phyloP scores from a whole-genome alignment of 2,797 vertebrate species.

The Brachyalestes nurse region DNA sequence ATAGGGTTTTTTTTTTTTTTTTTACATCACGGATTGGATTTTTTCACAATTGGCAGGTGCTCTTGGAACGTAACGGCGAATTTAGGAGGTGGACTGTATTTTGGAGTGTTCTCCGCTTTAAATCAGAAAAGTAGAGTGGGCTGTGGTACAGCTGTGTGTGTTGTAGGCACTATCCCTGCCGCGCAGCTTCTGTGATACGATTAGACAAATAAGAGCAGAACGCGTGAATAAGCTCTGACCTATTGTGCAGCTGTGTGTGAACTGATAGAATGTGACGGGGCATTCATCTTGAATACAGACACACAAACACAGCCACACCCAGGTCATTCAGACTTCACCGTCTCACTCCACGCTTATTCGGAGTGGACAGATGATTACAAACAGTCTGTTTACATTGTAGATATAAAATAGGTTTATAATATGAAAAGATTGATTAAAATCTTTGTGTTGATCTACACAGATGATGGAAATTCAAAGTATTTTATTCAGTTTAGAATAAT shows the following conservation, averaged over 20 bases:
- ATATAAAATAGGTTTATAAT: no score
- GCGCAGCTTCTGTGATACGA: constrained; percentile 9
- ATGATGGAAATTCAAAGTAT: no score
- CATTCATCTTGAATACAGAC: constrained; percentile 21
- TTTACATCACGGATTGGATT: no score
- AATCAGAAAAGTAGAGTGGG: no score
- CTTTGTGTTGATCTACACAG: no score
- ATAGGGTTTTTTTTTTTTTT: no score
- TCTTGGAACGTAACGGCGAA: no score
- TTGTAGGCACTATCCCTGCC: background rate
- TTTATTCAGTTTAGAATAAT: no score
- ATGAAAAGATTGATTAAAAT: no score
- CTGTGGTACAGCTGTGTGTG: constrained; percentile 1
- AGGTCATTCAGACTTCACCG: background rate
- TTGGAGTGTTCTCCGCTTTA: background rate
- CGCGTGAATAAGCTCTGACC: constrained; percentile 3
- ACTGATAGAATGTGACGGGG: constrained; percentile 34
- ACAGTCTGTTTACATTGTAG: background rate
- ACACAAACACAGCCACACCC: constrained; percentile 14
- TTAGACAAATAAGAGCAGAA: constrained; percentile 22
- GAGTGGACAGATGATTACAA: background rate
- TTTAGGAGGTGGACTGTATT: no score
- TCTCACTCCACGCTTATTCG: background rate
- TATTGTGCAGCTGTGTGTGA: constrained; percentile 25
- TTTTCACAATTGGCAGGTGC: no score